A percentile compares a stretch with the other conserved stretches of the same genome.
Evolutionary conservation across 1,140 invertebrate species (phyloP).

Genomic region (Cepaea nemoralis): DNA sequence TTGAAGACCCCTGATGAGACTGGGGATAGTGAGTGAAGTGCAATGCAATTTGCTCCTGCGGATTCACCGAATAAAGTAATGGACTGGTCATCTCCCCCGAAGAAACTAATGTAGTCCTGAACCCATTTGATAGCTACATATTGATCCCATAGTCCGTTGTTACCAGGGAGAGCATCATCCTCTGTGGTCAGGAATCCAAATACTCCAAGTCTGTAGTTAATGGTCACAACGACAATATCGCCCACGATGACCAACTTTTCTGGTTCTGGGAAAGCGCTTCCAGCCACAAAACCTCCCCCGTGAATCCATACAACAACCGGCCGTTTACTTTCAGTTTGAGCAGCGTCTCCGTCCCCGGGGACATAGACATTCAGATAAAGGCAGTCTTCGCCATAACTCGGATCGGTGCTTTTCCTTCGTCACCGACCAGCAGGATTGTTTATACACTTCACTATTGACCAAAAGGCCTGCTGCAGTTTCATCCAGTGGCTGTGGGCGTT

Average conservation of each 20-base stretch:
- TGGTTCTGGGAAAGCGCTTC: constrained; percentile 37
- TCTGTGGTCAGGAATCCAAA: constrained; percentile 89
- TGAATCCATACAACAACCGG: constrained; percentile 51
- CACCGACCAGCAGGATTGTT: constrained; percentile 24
- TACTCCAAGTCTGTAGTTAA: constrained; percentile 52
- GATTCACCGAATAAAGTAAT: constrained; percentile 94
- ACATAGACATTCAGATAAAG: constrained; percentile 49
- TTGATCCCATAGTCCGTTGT: constrained; percentile 95
- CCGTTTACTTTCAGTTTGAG: background rate
- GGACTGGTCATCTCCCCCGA: constrained; percentile 87
- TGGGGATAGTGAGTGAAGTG: constrained; percentile 57
- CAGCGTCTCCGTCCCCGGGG: background rate
- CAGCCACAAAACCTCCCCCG: constrained; percentile 45
- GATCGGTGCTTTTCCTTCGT: constrained; percentile 9
- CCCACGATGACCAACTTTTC: constrained; percentile 17
- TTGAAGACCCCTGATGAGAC: constrained; percentile 62
- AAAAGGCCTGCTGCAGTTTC: no score
- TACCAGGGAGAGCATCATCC: constrained; percentile 91
- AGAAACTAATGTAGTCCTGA: constrained; percentile 87
- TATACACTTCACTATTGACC: background rate
- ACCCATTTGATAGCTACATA: constrained; percentile 75
- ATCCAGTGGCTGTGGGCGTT: constrained; percentile 6
- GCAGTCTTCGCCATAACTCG: constrained; percentile 44
- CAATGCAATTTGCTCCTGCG: constrained; percentile 80
- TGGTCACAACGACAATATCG: constrained; percentile 44